Evolutionary conservation across 37 sponge, comb jelly and placozoan genomes (phyloP).

Genomic region (Agelas oroides): DNA sequence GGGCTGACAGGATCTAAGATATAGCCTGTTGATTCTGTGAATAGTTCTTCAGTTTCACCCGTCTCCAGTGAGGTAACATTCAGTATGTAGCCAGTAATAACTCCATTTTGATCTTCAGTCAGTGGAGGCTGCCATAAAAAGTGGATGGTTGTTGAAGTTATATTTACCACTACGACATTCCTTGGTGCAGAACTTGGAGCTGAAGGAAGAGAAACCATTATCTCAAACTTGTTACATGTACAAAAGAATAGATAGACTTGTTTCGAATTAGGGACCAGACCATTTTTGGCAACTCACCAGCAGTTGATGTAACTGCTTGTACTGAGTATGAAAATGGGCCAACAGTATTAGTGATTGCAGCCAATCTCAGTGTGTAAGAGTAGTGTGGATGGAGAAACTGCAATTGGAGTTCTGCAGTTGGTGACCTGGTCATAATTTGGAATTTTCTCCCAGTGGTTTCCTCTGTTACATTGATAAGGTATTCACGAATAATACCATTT

Average conservation of each 20-base stretch:
- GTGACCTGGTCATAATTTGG: not conserved
- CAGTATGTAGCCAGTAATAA: constrained; percentile 17
- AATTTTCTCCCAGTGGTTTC: not conserved
- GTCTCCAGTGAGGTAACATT: constrained; percentile 3
- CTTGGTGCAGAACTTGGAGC: constrained; percentile 19
- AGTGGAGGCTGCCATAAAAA: constrained; percentile 20
- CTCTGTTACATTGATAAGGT: constrained; percentile 18
- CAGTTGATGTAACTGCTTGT: not conserved
- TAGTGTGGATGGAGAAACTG: constrained; percentile 23
- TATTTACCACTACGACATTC: not conserved
- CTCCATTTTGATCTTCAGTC: constrained; percentile 22
- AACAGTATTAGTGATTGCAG: not conserved
- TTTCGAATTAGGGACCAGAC: too few species aligned
- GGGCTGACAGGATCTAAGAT: not conserved
- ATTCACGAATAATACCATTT: constrained; percentile 35
- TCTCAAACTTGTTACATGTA: too few species aligned
- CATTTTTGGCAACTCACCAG: constrained; percentile 15
- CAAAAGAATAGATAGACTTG: too few species aligned
- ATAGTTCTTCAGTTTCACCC: not conserved
- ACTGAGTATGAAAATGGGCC: not conserved
- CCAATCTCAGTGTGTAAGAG: not conserved
- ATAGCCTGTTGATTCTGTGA: too few species aligned
- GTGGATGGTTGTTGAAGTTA: not conserved
- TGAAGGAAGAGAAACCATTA: too few species aligned
- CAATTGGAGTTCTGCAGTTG: not conserved